These are phyloP conservation scores for Stratiomys singularior DNA, from an alignment of 2,888 invertebrate genomes.

Conservation along the genomic window DNA sequence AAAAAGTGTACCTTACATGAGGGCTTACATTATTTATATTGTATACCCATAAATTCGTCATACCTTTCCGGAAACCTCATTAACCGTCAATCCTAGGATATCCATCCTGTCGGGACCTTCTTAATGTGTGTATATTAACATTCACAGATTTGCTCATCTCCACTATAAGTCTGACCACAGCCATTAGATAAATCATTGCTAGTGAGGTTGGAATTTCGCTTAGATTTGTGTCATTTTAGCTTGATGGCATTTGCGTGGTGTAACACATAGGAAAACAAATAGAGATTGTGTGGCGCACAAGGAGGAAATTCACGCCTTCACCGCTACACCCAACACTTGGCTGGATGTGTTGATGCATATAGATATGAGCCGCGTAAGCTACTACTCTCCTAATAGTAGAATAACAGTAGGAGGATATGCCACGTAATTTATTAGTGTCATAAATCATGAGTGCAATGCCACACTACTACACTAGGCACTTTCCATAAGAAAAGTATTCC, in stretches of 20 bases:
- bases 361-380: background rate
- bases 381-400: background rate
- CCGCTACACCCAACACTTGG: background rate
- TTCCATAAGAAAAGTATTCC: constrained; percentile 4
- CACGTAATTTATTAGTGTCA: constrained; percentile 41
- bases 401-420: constrained; percentile 29
- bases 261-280: constrained; percentile 32
- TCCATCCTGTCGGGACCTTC: background rate
- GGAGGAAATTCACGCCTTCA: constrained; percentile 43
- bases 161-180: constrained; percentile 24
- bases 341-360: background rate
- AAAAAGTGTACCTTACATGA: too few species aligned
- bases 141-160: constrained; percentile 33
- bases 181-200: constrained; percentile 40
- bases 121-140: constrained; percentile 34
- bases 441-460: constrained; percentile 41
- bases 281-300: constrained; percentile 4
- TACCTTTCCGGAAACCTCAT: constrained; percentile 6
- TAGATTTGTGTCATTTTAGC: constrained; percentile 38
- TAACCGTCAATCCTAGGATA: constrained; percentile 22
- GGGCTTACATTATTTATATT: too few species aligned
- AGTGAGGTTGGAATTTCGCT: constrained; percentile 27
- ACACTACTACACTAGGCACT: constrained; percentile 24
- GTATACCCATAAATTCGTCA: background rate
- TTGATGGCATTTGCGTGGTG: constrained; percentile 22